phyloP scores from a whole-genome alignment of 2,888 invertebrate species.

The Luffia ferchaultella region DNA sequence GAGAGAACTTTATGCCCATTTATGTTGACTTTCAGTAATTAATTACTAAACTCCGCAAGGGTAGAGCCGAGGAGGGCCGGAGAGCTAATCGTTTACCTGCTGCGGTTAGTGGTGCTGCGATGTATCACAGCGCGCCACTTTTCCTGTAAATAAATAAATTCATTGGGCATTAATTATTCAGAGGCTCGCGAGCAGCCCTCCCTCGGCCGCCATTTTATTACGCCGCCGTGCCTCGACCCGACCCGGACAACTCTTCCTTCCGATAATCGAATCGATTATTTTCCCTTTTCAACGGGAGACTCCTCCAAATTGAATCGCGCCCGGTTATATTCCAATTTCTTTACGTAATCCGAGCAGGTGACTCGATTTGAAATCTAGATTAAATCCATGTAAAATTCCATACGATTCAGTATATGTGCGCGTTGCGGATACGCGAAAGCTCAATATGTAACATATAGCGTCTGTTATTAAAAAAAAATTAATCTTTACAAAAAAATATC shows the following conservation, averaged over 20 bases:
- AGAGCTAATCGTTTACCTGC: neutral
- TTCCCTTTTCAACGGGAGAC: slow-evolving; percentile 21
- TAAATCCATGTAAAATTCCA: neutral
- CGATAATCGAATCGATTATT: slow-evolving; percentile 45
- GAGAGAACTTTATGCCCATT: too few species aligned
- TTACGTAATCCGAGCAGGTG: neutral
- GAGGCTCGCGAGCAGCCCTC: slow-evolving; percentile 10
- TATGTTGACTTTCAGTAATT: too few species aligned
- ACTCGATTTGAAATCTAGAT: neutral
- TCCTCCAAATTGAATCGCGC: slow-evolving; percentile 5
- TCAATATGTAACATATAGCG: neutral
- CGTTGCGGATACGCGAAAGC: neutral
- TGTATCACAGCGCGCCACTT: slow-evolving; percentile 13
- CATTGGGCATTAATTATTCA: slow-evolving; percentile 19
- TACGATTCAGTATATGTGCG: neutral
- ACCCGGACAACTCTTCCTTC: slow-evolving; percentile 31
- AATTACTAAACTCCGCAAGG: too few species aligned
- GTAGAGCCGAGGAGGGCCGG: too few species aligned
- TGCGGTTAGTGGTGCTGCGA: neutral
- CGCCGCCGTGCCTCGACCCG: slow-evolving; percentile 22
- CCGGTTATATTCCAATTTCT: slow-evolving; percentile 3
- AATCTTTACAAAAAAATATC: neutral
- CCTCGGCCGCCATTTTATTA: slow-evolving; percentile 27
- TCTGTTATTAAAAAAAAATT: neutral
- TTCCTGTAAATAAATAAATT: slow-evolving; percentile 18